These are phyloP conservation scores for Scotopteryx bipunctaria DNA, from an alignment of 2,888 invertebrate species.

Conservation along the genomic window DNA sequence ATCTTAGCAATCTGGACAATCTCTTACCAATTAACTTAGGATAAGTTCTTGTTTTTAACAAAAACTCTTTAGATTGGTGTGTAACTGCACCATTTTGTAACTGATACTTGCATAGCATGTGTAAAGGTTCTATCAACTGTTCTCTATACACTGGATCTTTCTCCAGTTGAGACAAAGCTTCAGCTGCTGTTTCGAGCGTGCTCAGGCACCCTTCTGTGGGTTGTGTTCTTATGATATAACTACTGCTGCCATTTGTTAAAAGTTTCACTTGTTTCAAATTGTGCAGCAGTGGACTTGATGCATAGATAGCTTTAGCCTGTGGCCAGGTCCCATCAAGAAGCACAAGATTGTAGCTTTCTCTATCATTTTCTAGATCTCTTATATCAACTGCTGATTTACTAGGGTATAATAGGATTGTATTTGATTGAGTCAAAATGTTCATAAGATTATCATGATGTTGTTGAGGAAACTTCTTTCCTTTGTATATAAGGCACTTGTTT, in stretches of 20 bases:
- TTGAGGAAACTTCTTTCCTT: slow-evolving; percentile 93
- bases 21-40: slow-evolving; percentile 91
- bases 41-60: slow-evolving; percentile 90
- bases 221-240: slow-evolving; percentile 96
- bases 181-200: slow-evolving; percentile 93
- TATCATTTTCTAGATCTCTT: slow-evolving; percentile 70
- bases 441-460: slow-evolving; percentile 86
- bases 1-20: slow-evolving; percentile 77
- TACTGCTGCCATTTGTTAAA: slow-evolving; percentile 87
- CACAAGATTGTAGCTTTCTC: slow-evolving; percentile 88
- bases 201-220: slow-evolving; percentile 96
- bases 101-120: slow-evolving; percentile 93
- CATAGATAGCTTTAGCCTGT: slow-evolving; percentile 96
- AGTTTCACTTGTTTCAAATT: slow-evolving; percentile 92
- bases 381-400: slow-evolving; percentile 89
- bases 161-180: slow-evolving; percentile 91
- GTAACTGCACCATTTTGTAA: slow-evolving; percentile 95
- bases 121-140: slow-evolving; percentile 89
- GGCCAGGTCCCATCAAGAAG: slow-evolving; percentile 98
- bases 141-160: slow-evolving; percentile 85
- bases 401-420: slow-evolving; percentile 92
- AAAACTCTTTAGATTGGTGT: slow-evolving; percentile 96
- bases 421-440: slow-evolving; percentile 85
- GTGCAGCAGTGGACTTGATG: slow-evolving; percentile 90
- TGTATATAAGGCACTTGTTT: slow-evolving; percentile 90